Evolutionary conservation across 92 coral and sea anemone genomes (phyloP), one percentile per base, ranked within the genome.

Genomic region (Parazoanthus darwini): DNA sequence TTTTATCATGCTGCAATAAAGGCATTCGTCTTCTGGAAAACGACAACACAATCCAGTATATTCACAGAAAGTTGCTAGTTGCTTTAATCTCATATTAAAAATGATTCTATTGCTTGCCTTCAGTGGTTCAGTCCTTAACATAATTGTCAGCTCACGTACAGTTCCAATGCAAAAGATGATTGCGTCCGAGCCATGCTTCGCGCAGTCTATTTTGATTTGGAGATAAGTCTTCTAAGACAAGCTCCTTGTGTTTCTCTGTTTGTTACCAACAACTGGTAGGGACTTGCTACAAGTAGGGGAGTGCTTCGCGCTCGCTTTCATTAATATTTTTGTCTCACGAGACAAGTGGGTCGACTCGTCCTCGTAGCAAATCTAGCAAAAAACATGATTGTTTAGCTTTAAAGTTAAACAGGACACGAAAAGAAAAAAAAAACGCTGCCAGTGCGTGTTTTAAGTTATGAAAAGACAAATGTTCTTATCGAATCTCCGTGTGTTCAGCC

Each of bases 381-480:
- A 9, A 63, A 63, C 70, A 63, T 18, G 70, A 63, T 3, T 63
- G 26, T 4, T 63, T 63, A 63, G 15, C 70, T 63, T 23, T 7
- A 73, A 39, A 39, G 4, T 39, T 39, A 39, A 35, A 73, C 6
- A 73, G 7, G 43, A 14, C 77, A 11, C 29, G 2, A 9, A 11
- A 73, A 20, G 7, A 70, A 7, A 10, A 25, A 51, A 79, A 79
- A 48, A 7, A 1, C 51, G 1, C 39, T 22, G 20, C 72, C 22
- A 63, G 26, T 8, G 26, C 48, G 3, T 58, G 72, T 15, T 80
- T 80, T 80, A 4, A 33, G 85, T 80, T n/a, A 65, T 20, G 58
- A 3, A 35, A 54, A 58, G 51, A 54, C 68, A 54, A 58, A 79
- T 58, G 29, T 58, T 58, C 67, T 80, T 80, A 80, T 80, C 72